Percentiles rank a stretch among this genome's conserved stretches.
Evolutionary conservation across 2,797 vertebrate genomes (phyloP).

Genomic region (Alosa sapidissima): DNA sequence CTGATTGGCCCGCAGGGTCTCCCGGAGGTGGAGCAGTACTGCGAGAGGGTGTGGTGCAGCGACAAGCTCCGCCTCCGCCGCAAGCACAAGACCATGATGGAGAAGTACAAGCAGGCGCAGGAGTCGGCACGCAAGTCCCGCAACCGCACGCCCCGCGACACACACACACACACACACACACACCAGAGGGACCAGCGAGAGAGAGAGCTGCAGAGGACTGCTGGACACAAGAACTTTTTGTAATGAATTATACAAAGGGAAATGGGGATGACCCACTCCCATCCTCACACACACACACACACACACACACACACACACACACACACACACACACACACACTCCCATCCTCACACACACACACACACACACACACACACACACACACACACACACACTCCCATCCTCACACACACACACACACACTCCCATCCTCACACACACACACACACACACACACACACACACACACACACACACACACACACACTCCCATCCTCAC

Average conservation of each 20-base stretch:
- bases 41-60: slow-evolving; percentile 87
- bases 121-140: slow-evolving; percentile 80
- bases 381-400: slow-evolving; percentile 2
- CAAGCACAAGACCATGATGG: slow-evolving; percentile 82
- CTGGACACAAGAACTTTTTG: background rate
- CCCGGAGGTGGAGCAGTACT: slow-evolving; percentile 87
- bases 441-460: no score
- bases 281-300: background rate
- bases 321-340: background rate
- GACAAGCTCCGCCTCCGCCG: slow-evolving; percentile 76
- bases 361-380: no score
- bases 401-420: background rate
- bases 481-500: slow-evolving; percentile 3
- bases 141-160: slow-evolving; percentile 83
- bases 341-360: no score
- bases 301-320: slow-evolving; percentile 25
- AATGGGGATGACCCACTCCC: background rate
- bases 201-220: slow-evolving; percentile 7
- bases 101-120: slow-evolving; percentile 82
- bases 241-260: background rate
- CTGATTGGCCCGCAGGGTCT: slow-evolving; percentile 84
- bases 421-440: background rate
- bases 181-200: background rate
- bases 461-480: no score
- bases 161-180: slow-evolving; percentile 50